Conservation (phyloP, 2,113 vertebrate species). For the Athene cunicularia region DNA sequence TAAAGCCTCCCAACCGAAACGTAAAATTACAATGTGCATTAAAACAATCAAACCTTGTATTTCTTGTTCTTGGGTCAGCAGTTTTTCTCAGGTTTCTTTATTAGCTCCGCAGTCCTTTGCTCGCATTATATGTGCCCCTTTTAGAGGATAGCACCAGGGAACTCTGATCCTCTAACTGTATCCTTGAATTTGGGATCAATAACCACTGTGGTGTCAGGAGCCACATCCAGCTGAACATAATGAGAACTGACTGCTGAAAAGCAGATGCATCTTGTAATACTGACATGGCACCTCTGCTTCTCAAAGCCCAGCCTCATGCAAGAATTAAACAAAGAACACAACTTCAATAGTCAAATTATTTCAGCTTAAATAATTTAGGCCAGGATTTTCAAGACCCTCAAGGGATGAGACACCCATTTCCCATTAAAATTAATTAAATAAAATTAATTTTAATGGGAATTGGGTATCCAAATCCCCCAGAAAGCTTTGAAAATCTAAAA, state of each 20-base stretch:
- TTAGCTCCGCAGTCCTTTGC: background rate
- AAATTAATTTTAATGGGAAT: slow-evolving; percentile 7
- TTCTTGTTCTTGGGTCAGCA: background rate
- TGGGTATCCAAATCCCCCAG: background rate
- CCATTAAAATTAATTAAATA: slow-evolving; percentile 1
- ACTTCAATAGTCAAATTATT: background rate
- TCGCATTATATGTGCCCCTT: background rate
- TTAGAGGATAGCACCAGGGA: background rate
- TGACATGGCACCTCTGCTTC: background rate
- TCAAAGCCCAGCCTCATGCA: background rate
- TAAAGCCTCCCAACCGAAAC: background rate
- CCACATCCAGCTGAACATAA: background rate
- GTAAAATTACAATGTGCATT: background rate
- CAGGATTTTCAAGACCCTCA: background rate
- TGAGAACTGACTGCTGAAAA: background rate
- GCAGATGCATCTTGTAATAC: background rate
- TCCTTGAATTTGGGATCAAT: background rate
- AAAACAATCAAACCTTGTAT: background rate
- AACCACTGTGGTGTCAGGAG: background rate
- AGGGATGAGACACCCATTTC: background rate
- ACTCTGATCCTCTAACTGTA: background rate
- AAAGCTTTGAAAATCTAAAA: slow-evolving; percentile 26
- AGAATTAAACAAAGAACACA: background rate
- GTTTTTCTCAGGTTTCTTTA: background rate
- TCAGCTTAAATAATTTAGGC: slow-evolving; percentile 9